phyloP scores from a whole-genome alignment of 2,797 vertebrate genomes.

The Florisuga fusca region DNA sequence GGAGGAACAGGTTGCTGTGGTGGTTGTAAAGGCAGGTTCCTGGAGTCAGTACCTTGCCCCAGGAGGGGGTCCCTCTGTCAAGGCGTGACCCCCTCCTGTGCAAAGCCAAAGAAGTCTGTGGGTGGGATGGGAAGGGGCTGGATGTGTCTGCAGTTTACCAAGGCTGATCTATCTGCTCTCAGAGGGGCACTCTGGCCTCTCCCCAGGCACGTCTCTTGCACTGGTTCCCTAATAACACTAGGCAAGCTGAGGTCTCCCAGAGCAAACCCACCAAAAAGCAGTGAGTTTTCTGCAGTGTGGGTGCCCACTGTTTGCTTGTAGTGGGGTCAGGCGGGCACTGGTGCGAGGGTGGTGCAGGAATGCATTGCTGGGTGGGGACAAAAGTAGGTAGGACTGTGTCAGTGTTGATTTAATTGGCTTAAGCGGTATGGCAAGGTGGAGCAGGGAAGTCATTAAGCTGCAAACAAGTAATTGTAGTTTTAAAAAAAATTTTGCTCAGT shows the following conservation, averaged over 20 bases:
- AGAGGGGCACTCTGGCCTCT: neutral
- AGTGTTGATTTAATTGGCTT: conserved; percentile 1
- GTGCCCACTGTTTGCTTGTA: fast-evolving
- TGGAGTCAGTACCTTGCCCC: neutral
- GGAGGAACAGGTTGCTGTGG: neutral
- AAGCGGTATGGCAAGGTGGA: neutral
- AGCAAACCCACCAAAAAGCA: neutral
- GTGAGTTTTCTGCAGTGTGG: fast-evolving
- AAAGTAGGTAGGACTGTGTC: neutral
- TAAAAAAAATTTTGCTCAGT: neutral
- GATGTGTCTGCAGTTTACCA: neutral
- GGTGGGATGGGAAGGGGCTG: neutral
- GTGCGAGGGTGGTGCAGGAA: neutral
- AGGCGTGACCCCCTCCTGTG: fast-evolving
- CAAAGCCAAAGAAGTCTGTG: neutral
- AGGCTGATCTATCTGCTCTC: neutral
- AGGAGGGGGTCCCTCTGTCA: neutral
- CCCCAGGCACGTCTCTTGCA: fast-evolving
- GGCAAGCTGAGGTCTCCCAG: neutral
- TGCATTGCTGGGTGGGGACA: neutral
- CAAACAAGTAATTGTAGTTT: conserved; percentile 1
- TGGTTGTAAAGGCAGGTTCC: neutral
- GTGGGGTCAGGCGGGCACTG: neutral
- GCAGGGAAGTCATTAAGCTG: conserved; percentile 37
- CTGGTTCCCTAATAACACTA: neutral